These are phyloP conservation scores for Rhincodon typus DNA, from an alignment of 2,797 vertebrate species.

Conservation along the genomic window DNA sequence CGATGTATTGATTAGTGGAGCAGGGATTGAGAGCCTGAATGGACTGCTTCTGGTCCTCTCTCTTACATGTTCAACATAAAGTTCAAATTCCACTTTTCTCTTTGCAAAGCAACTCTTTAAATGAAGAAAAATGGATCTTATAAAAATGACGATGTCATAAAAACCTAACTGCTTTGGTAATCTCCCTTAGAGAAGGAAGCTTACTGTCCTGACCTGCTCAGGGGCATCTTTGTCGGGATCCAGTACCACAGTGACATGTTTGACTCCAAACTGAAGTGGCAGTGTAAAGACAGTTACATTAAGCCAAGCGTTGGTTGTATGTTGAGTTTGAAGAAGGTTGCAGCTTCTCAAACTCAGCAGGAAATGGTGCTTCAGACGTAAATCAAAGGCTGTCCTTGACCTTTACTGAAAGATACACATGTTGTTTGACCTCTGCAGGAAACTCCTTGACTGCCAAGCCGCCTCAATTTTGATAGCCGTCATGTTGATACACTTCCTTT, in stretches of 20 bases:
- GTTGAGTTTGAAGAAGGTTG: background rate
- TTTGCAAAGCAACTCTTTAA: background rate
- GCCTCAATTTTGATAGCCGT: background rate
- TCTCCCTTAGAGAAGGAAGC: background rate
- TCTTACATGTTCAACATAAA: background rate
- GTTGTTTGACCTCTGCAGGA: constrained; percentile 19
- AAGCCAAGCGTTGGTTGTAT: background rate
- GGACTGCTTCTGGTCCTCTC: background rate
- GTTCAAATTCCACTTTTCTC: background rate
- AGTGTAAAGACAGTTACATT: too few species aligned
- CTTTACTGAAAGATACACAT: background rate
- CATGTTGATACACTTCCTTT: background rate
- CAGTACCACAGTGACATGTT: background rate
- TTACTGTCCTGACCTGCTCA: background rate
- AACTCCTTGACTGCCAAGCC: background rate
- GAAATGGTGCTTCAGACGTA: background rate
- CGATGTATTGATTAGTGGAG: background rate
- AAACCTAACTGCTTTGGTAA: background rate
- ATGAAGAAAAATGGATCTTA: background rate
- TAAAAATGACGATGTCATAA: background rate
- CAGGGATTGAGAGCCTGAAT: background rate
- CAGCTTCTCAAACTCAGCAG: background rate
- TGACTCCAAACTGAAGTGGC: background rate
- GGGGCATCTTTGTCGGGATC: background rate
- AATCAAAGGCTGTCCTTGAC: background rate